Evolutionary conservation across 2,797 vertebrate genomes (phyloP), one percentile per base, ranked within the genome.

Genomic region (Merluccius polli): DNA sequence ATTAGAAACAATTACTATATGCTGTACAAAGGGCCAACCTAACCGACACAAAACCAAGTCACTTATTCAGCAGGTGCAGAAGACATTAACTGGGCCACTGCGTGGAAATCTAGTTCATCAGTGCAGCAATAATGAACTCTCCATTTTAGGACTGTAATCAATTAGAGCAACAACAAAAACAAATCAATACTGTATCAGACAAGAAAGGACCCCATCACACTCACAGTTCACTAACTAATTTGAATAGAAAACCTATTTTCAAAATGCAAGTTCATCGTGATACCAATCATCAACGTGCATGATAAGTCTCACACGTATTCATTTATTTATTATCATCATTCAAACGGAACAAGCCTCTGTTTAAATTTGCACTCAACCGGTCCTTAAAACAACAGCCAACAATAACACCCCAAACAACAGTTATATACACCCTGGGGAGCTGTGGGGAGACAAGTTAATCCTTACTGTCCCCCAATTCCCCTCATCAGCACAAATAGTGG

Each of bases 81-180:
- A 65, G n/a, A 5, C 59, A 27, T 24, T 9, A 24, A 63, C n/a
- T 65, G 27, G 59, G 24, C 59, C 59, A 65, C 9, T 8, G 24
- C 24, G 8, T 27, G 59, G 24, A 24, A 65, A 65, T 65, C 15
- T 65, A 27, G 59, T 24, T 65, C 59, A 27, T 65, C 59, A 27
- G 10, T 65, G 59, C 59, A 27, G 13, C 27, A 24, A 65, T 65
- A 65, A 65, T 65, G 59, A 65, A 65, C 59, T 24, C 10, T 65
- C n/a, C 59, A 65, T 65, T 11, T 65, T 27, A 65, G 59, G 59
- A 65, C 59, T 27, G 59, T 65, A 65, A 65, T 65, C 59, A 65
- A 65, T n/a, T 65, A 27, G 59, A 65, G 59, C 24, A 59, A 59
- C 24, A 27, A 65, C 24, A 65, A 65, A 27, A 65, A 10, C n/a